phyloP scores from a whole-genome alignment of 2,797 vertebrate genomes.

The Falco berigora region DNA sequence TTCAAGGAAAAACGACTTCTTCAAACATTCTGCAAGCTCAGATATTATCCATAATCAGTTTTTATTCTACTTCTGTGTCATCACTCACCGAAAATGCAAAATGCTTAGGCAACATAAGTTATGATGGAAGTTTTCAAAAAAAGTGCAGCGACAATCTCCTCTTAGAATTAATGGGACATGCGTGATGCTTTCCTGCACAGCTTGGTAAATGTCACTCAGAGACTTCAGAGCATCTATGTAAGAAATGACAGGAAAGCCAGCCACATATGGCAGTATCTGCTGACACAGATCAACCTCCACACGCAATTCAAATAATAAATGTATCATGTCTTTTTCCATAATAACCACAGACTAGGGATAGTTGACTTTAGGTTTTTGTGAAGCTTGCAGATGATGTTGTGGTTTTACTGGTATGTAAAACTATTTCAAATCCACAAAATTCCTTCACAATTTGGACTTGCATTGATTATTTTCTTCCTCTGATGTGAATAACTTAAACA shows the following conservation, averaged over 20 bases:
- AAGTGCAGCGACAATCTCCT: neutral
- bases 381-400: neutral
- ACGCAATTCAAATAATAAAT: neutral
- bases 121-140: neutral
- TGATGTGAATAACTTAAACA: neutral
- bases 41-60: neutral
- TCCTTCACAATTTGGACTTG: neutral
- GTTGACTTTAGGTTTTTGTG: neutral
- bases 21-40: neutral
- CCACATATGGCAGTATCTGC: neutral
- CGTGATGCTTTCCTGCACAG: neutral
- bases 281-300: neutral
- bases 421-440: neutral
- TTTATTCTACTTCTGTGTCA: neutral
- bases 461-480: neutral
- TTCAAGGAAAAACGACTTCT: neutral
- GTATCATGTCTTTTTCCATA: neutral
- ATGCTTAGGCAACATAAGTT: neutral
- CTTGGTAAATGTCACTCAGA: neutral
- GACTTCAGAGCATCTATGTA: neutral
- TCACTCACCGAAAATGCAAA: neutral
- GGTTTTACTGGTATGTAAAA: neutral
- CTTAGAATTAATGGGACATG: neutral
- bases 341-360: neutral
- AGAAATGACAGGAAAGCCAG: conserved; percentile 4